These are phyloP conservation scores for Girardinichthys multiradiatus DNA, from an alignment of 2,113 vertebrate species.

Conservation along the genomic window DNA sequence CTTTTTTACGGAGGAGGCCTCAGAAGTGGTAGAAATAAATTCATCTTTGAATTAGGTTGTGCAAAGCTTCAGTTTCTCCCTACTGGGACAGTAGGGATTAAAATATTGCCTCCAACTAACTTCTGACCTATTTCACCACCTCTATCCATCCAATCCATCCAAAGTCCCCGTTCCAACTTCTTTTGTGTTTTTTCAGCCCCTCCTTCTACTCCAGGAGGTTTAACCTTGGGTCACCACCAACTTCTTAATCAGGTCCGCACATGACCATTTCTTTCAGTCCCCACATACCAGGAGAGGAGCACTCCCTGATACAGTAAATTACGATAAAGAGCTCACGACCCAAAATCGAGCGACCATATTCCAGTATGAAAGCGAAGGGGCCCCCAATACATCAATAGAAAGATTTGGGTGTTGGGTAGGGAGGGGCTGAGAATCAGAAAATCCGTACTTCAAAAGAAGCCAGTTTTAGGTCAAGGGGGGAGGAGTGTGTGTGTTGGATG, in stretches of 20 bases:
- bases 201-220: constrained; percentile 53
- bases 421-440: constrained; percentile 62
- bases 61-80: constrained; percentile 41
- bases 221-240: constrained; percentile 74
- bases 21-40: neutral
- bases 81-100: constrained; percentile 28
- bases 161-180: constrained; percentile 16
- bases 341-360: constrained; percentile 58
- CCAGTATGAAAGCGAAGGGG: constrained; percentile 59
- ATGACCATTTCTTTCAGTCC: constrained; percentile 76
- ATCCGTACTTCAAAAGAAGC: constrained; percentile 76
- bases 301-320: constrained; percentile 77
- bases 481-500: constrained; percentile 29
- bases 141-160: constrained; percentile 25
- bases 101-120: constrained; percentile 35
- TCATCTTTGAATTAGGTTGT: constrained; percentile 44
- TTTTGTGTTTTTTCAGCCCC: constrained; percentile 44
- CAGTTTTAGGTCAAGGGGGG: constrained; percentile 50
- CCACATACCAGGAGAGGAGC: constrained; percentile 76
- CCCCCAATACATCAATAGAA: constrained; percentile 71
- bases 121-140: constrained; percentile 59
- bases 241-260: constrained; percentile 79
- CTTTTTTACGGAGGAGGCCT: constrained; percentile 11
- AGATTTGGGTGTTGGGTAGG: constrained; percentile 69
- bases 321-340: constrained; percentile 75